Conservation (phyloP, 1,140 invertebrate genomes). For the Metaphire vulgaris region DNA sequence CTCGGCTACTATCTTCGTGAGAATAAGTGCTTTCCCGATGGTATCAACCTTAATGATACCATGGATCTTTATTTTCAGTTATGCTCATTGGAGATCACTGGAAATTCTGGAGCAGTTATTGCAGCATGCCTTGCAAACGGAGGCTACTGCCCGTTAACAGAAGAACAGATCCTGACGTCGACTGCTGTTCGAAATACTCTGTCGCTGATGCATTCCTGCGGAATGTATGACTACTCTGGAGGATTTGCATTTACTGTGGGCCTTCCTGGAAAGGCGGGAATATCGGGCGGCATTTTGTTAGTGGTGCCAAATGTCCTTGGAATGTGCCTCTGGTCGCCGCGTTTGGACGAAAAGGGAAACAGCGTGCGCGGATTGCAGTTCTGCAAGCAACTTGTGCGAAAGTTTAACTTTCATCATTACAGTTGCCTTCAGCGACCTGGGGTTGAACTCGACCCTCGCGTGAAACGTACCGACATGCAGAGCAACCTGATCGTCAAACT, state of each 20-base stretch:
- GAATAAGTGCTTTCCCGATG: conserved; percentile 41
- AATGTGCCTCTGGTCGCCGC: conserved; percentile 13
- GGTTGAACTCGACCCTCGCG: conserved; percentile 69
- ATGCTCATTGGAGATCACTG: conserved; percentile 89
- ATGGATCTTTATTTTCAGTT: conserved; percentile 68
- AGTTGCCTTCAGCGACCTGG: conserved; percentile 80
- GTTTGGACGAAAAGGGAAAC: background rate
- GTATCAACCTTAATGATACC: conserved; percentile 61
- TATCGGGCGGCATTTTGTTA: conserved; percentile 11
- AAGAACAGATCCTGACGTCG: conserved; percentile 79
- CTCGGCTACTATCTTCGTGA: conserved; percentile 49
- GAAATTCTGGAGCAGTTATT: conserved; percentile 85
- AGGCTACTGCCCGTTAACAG: conserved; percentile 91
- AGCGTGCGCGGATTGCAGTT: conserved; percentile 20
- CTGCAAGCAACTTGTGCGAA: conserved; percentile 13
- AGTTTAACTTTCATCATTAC: conserved; percentile 17
- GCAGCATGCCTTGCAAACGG: conserved; percentile 92
- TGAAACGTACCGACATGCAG: conserved; percentile 83
- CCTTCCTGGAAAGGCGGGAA: conserved; percentile 5
- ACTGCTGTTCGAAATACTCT: conserved; percentile 55
- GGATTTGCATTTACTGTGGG: conserved; percentile 78
- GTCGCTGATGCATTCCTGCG: conserved; percentile 89
- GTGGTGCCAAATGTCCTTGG: conserved; percentile 12
- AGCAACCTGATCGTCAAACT: conserved; percentile 86
- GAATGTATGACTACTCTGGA: conserved; percentile 93